Percentiles rank a stretch among this genome's conserved stretches.
Conservation (phyloP, 1,140 invertebrate species). For the Philopotamus ludificatus region DNA sequence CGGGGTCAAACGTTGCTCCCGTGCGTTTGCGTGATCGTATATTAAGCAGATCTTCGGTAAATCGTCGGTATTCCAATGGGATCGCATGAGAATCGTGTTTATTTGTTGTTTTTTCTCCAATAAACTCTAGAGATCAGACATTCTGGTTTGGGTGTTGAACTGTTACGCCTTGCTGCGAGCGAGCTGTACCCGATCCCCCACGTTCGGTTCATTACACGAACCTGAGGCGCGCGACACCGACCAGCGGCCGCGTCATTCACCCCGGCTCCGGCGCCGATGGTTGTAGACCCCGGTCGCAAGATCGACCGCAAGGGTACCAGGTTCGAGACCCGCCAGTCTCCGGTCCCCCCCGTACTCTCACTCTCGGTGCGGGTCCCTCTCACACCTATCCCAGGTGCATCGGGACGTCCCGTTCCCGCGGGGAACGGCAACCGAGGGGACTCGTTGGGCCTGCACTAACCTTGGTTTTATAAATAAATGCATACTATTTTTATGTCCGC, state of each 20-base stretch:
- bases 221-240: not conserved
- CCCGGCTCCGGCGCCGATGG: not conserved
- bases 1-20: too few relatives aligned
- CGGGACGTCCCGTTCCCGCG: not conserved
- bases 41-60: too few relatives aligned
- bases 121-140: too few relatives aligned
- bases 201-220: not conserved
- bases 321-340: conserved; percentile 14
- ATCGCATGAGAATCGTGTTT: too few relatives aligned
- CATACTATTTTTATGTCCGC: conserved; percentile 21
- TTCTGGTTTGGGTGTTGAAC: too few relatives aligned
- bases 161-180: too few relatives aligned
- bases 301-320: conserved; percentile 25
- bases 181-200: not conserved
- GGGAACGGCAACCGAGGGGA: conserved; percentile 2
- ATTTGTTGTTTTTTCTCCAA: not conserved
- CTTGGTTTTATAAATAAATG: conserved; percentile 32
- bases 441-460: conserved; percentile 22
- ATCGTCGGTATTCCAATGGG: too few relatives aligned
- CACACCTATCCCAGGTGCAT: not conserved
- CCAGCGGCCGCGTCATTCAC: not conserved
- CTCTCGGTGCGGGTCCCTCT: not conserved
- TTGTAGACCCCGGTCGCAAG: not conserved
- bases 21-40: too few relatives aligned
- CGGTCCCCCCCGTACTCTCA: not conserved